Conservation (phyloP, 2,888 invertebrate genomes). For the Linyphia triangularis region DNA sequence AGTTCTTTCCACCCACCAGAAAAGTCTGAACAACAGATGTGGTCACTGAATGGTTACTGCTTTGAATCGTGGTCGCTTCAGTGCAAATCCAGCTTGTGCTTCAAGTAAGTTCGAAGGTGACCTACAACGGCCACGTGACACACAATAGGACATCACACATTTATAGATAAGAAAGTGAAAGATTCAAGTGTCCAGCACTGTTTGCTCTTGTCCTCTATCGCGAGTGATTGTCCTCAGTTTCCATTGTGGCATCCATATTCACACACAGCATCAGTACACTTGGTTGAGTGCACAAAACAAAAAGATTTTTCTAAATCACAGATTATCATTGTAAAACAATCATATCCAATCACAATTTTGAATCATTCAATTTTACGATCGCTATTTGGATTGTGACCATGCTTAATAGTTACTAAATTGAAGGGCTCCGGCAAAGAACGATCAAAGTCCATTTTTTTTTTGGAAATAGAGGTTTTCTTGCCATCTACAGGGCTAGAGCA, state of each 20-base stretch:
- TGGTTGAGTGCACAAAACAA: constrained; percentile 24
- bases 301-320: constrained; percentile 52
- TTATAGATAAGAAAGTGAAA: constrained; percentile 62
- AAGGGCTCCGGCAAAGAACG: no score
- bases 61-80: neutral
- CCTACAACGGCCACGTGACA: constrained; percentile 72
- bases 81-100: neutral
- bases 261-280: constrained; percentile 40
- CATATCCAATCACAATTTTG: constrained; percentile 1
- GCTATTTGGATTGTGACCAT: neutral
- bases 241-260: constrained; percentile 34
- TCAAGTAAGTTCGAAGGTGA: constrained; percentile 70
- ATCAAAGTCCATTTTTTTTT: no score
- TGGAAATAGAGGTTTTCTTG: no score
- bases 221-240: constrained; percentile 67
- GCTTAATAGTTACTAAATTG: no score
- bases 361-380: neutral
- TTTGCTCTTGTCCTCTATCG: constrained; percentile 32
- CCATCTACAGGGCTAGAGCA: no score
- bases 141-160: constrained; percentile 63
- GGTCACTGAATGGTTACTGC: neutral
- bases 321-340: constrained; percentile 39
- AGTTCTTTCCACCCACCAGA: neutral
- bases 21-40: neutral
- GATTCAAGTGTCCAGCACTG: constrained; percentile 70